phyloP scores from a whole-genome alignment of 1,140 invertebrate species.

The Heliconius himera region DNA sequence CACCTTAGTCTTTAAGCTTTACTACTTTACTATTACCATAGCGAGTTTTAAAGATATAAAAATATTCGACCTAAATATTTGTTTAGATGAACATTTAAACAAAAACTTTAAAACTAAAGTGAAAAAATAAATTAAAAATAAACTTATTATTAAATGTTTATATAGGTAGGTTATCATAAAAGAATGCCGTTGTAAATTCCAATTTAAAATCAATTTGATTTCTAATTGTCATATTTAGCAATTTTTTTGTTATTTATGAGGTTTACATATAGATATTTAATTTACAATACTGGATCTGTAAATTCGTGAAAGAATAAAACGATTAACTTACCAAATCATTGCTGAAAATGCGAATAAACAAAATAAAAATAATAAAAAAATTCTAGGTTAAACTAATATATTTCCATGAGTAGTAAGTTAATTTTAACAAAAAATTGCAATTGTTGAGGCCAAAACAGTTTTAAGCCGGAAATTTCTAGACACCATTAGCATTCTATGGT shows the following conservation, averaged over 20 bases:
- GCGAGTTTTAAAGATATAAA: background rate
- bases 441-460: constrained; percentile 25
- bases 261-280: background rate
- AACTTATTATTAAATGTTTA: too few relatives aligned
- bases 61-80: too few relatives aligned
- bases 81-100: too few relatives aligned
- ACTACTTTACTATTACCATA: background rate
- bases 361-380: background rate
- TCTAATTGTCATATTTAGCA: too few relatives aligned
- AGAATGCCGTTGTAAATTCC: too few relatives aligned
- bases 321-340: background rate
- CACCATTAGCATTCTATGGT: constrained; percentile 52
- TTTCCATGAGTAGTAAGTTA: background rate
- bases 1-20: constrained; percentile 11
- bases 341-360: background rate
- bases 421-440: constrained; percentile 4
- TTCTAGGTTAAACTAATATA: background rate
- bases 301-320: too few relatives aligned
- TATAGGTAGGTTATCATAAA: too few relatives aligned
- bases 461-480: constrained; percentile 46
- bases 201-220: too few relatives aligned
- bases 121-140: too few relatives aligned
- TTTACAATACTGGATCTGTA: too few relatives aligned
- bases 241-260: too few relatives aligned
- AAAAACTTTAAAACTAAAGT: too few relatives aligned